Evolutionary conservation across 2,797 vertebrate species (phyloP).

Genomic region (Pseudopleuronectes americanus): DNA sequence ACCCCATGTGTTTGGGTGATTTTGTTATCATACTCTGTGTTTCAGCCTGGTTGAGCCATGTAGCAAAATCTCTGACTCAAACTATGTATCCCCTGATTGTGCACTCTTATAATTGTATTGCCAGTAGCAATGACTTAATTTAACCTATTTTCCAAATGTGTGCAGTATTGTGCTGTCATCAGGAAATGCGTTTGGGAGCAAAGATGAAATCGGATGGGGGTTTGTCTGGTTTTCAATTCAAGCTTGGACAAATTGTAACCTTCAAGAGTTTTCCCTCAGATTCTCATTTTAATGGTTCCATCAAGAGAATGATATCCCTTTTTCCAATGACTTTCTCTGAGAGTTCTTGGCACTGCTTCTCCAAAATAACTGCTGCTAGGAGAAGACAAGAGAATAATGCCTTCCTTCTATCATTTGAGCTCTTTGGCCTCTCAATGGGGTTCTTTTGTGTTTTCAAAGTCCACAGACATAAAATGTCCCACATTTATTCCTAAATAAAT

Average conservation of each 20-base stretch:
- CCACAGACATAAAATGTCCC: constrained; percentile 8
- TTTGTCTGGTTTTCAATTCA: constrained; percentile 42
- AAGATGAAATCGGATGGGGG: constrained; percentile 17
- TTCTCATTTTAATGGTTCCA: constrained; percentile 50
- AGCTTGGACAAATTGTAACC: constrained; percentile 33
- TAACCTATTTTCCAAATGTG: constrained; percentile 34
- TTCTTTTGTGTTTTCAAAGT: constrained; percentile 30
- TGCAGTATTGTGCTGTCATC: constrained; percentile 49
- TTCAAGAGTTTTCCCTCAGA: constrained; percentile 49
- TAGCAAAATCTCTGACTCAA: neutral
- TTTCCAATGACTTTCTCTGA: constrained; percentile 23
- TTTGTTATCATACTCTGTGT: constrained; percentile 3
- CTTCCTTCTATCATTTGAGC: constrained; percentile 38
- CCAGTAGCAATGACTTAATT: neutral
- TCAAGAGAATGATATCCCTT: constrained; percentile 50
- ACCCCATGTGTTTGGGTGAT: neutral
- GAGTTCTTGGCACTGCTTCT: constrained; percentile 53
- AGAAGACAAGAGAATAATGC: constrained; percentile 39
- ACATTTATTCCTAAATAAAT: constrained; percentile 40
- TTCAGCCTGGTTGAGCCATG: neutral
- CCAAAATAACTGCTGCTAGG: constrained; percentile 40
- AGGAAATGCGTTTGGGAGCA: constrained; percentile 56
- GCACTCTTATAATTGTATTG: neutral
- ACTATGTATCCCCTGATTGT: neutral
- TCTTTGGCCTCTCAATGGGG: constrained; percentile 19